phyloP scores from a whole-genome alignment of 2,888 invertebrate species.

The Aspidiotus rigidus region DNA sequence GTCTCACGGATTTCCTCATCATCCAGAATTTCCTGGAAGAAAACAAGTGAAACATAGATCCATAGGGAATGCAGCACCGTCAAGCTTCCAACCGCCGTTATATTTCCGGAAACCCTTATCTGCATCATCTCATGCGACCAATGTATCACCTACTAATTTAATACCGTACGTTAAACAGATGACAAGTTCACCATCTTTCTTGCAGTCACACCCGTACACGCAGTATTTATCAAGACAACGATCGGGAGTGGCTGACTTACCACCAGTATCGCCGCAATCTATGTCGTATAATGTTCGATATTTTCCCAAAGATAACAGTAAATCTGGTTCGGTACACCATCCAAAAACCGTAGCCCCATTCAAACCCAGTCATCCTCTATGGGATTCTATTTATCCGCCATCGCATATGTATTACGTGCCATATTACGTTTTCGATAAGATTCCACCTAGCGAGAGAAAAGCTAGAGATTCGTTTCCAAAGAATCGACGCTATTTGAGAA shows the following conservation, averaged over 20 bases:
- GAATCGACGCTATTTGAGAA: slow-evolving; percentile 10
- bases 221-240: not conserved
- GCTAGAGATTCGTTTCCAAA: slow-evolving; percentile 27
- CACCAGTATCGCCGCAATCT: slow-evolving; percentile 1
- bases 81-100: not conserved
- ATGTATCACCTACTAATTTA: slow-evolving; percentile 13
- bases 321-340: not conserved
- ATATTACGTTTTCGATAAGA: slow-evolving; percentile 34
- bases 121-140: not conserved
- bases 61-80: not conserved
- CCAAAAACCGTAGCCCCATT: slow-evolving; percentile 36
- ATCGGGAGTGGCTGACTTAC: not conserved
- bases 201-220: not conserved
- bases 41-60: not conserved
- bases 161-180: slow-evolving; percentile 26
- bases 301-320: slow-evolving; percentile 3
- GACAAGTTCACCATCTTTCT: not conserved
- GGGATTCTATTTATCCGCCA: slow-evolving; percentile 39
- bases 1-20: not conserved
- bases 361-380: slow-evolving; percentile 39
- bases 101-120: not conserved
- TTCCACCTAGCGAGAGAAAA: slow-evolving; percentile 16
- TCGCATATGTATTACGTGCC: slow-evolving; percentile 39
- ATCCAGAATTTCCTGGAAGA: not conserved
- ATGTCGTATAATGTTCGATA: slow-evolving; percentile 7